A percentile compares a stretch with the other conserved stretches of the same genome.
Evolutionary conservation across 2,113 vertebrate genomes (phyloP).

Genomic region (Corythaixoides concolor): DNA sequence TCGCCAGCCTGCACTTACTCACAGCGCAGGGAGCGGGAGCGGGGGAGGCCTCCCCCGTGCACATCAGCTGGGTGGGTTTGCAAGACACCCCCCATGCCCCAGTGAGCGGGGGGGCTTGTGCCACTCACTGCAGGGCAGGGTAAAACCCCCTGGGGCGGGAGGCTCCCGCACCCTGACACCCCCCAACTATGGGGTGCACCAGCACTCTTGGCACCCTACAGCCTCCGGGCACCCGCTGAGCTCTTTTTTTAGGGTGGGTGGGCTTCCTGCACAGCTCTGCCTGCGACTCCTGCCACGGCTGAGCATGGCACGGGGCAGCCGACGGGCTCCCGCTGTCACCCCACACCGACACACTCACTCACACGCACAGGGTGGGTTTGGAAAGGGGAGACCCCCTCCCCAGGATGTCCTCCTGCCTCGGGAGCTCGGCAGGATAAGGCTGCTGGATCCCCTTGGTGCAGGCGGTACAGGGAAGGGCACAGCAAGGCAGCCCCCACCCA

Average conservation of each 20-base stretch:
- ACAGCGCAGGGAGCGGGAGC: background rate
- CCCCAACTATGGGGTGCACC: background rate
- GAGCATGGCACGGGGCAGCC: no score
- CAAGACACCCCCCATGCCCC: fast-evolving
- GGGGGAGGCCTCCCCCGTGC: background rate
- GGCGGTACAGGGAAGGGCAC: background rate
- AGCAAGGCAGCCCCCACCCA: background rate
- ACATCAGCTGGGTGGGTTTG: background rate
- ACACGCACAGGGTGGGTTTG: background rate
- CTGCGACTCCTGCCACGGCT: fast-evolving
- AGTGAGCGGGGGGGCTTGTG: fast-evolving
- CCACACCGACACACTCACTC: fast-evolving
- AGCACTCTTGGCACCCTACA: background rate
- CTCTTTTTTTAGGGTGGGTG: background rate
- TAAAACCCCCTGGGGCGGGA: background rate
- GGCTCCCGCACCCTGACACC: fast-evolving
- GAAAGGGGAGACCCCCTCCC: background rate
- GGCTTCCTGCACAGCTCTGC: background rate
- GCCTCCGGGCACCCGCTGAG: background rate
- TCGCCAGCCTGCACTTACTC: background rate
- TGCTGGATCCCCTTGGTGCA: background rate
- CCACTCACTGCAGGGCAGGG: background rate
- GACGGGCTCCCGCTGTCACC: no score
- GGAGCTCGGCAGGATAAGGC: fast-evolving
- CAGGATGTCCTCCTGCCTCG: fast-evolving